Base-by-base conservation (phyloP, 2,113 vertebrate genomes). In the Dromas ardeola region DNA sequence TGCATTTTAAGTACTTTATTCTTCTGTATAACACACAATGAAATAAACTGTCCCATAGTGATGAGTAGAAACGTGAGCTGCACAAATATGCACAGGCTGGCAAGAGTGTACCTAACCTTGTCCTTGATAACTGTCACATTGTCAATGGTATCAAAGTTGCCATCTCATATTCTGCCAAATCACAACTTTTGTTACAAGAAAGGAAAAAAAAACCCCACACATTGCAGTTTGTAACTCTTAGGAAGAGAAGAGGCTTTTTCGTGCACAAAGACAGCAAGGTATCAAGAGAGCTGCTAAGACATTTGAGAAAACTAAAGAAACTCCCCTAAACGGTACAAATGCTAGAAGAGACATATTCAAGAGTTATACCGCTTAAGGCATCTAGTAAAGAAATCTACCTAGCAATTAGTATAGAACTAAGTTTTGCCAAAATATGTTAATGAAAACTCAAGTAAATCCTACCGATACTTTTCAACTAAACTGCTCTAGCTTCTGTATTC, bases 271-370 rank as follows among this genome's bases (percentile, higher is more conserved):
- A 59, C 16, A 58, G 26, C 6, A 74, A 45, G 7, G 10, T 26
- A 53, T 5, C 27, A 53, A 14, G 11, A 38, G 4, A 77, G 34
- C 13, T 77, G 53, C 62, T 13, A 49, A 77, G 43, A 13, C 13
- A 17, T 21, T 49, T 16, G 9, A 86, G 25, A 82, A 90, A 93
- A 77, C 6, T 40, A 2, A 67, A 79, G 9, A 34, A 17, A 1
- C 9, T 4, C 12, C 4, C 8, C 6, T 5, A 4, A 1, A 73
- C n/a, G 65, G 21, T 21, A 79, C 9, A 61, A 63, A 77, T 0
- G 0, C 29, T 19, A 50, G 47, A 61, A 88, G 15, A 88, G 19
- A 70, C 2, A n/a, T 3, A 43, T 26, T 34, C 18, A 20, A 29
- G 21, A 63, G 2, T 58, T 81, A 47, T 1, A 67, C 4, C 43